Base-by-base conservation (phyloP, 1,140 invertebrate genomes). In the Lordiphosa collinella region DNA sequence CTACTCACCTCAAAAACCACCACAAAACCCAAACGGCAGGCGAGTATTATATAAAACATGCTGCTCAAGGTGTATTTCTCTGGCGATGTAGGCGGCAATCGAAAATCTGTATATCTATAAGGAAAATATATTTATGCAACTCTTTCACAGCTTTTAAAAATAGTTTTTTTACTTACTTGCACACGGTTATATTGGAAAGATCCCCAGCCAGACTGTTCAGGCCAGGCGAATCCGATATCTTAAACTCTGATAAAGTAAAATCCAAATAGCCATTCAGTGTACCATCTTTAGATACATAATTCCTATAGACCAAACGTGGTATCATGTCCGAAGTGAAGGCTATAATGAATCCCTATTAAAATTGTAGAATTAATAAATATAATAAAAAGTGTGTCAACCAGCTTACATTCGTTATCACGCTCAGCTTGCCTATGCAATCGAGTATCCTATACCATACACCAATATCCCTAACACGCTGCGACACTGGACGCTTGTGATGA, bases 271-370 rank as follows among this genome's bases (percentile, higher is more conserved):
- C 94, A 50, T 92, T 74, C 38, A 97, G 80, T 10, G 90, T 91
- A 12, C 92, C 89, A 87, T 94, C 89, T 12, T 90, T 59, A 40
- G 92, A 93, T 10, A 92, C 90, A 3, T 90, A 88, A 32, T 92
- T 89, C 57, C 90, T 90, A 89, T 99, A 99, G 6, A 99, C 94
- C 37, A 99, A 78, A 41, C 95, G 93, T 9, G 98, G 98, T 61
- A 99, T 96, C 89, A 99, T 98, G 79, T 99, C 97, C 0, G 97
- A 99, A 2, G 98, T 99, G 90, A 99, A 99, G 32, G 98, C 98
- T 85, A 99, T 99, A 46, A 99, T 98, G 79, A 99, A 97, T 44
- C 95, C 98, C 97, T 99, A 29, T 29, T 29, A 55, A 80, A 34
- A 31, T 6, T 4, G 10, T 0, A 16, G 9, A 3, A 6, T 16